Base-by-base conservation (phyloP, 2,888 invertebrate genomes). In the Hesperia comma region DNA sequence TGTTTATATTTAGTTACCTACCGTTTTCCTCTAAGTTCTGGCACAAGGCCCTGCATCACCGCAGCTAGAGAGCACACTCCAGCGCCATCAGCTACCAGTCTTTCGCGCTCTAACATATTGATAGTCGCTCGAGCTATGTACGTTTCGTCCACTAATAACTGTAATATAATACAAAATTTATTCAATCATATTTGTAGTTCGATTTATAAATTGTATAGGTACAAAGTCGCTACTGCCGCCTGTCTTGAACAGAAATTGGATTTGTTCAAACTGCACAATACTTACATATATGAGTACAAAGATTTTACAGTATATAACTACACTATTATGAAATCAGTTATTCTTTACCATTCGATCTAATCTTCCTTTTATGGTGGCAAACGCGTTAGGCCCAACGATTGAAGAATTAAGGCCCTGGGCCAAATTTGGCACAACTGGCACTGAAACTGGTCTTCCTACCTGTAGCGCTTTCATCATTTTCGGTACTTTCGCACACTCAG, bases 81-180 rank as follows among this genome's bases (percentile, higher is more conserved):
- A 1, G 96, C 96, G 1, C 97, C 97, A 84, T 97, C 97, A 3
- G 96, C 96, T 15, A 97, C 96, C 56, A 96, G 94, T 75, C 96
- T 95, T 84, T 96, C 96, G 51, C 94, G 89, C 83, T 96, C 96
- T 61, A 96, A 86, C 72, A 96, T 85, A 62, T 94, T 90, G 72
- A 96, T 88, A 68, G 95, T 94, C 3, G 96, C 94, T 68, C 95
- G 93, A 17, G 96, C 95, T 60, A 96, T 95, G 85, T 91, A 94
- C 74, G 94, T 90, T 82, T 95, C 96, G 75, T 94, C 95, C 8
- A 96, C 95, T 19, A 95, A 93, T 76, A 95, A 79, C 94, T 94
- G 76, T 32, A 73, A 68, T 53, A 15, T 41, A 56, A 15, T 41
- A 56, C 10, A 14, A 7, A 55, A 43, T 56, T 10, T 63, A 63